These are phyloP conservation scores for Leptoteleia sp. DNA, from an alignment of 1,140 invertebrate genomes.

Conservation along the genomic window DNA sequence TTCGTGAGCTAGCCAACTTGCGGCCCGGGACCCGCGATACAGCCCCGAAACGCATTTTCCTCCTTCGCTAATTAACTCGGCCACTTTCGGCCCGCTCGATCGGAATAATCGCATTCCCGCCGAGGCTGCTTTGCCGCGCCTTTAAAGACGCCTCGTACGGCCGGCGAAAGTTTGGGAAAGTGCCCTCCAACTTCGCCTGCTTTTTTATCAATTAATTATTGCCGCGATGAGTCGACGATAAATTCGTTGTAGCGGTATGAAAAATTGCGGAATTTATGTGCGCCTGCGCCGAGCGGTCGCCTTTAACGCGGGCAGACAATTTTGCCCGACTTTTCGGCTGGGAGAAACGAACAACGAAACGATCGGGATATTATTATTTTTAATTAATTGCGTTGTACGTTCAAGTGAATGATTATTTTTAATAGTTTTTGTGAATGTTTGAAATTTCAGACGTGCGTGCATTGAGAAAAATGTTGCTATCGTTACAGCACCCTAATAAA, in stretches of 20 bases:
- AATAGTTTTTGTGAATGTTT: too few relatives aligned
- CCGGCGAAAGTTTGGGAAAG: constrained; percentile 31
- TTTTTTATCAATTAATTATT: constrained; percentile 26
- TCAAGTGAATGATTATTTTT: too few relatives aligned
- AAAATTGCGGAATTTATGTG: constrained; percentile 6
- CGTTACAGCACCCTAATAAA: too few relatives aligned
- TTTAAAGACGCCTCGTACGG: constrained; percentile 3
- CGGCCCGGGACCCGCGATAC: constrained; percentile 36
- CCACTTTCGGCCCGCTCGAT: constrained; percentile 44
- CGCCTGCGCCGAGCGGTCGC: too few relatives aligned
- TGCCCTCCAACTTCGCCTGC: constrained; percentile 3
- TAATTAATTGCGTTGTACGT: too few relatives aligned
- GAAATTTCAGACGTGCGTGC: too few relatives aligned
- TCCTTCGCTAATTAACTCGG: constrained; percentile 61
- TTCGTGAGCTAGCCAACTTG: constrained; percentile 54
- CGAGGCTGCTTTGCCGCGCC: constrained; percentile 21
- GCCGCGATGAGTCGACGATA: constrained; percentile 21
- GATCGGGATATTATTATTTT: too few relatives aligned
- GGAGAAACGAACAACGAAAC: too few relatives aligned
- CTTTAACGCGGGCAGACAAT: too few relatives aligned
- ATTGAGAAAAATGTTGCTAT: too few relatives aligned
- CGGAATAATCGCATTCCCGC: constrained; percentile 34
- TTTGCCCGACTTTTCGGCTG: not conserved
- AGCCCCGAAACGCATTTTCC: constrained; percentile 56
- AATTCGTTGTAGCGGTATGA: not conserved